Conservation (phyloP, 2,113 vertebrate species). For the Elephantulus edwardii region DNA sequence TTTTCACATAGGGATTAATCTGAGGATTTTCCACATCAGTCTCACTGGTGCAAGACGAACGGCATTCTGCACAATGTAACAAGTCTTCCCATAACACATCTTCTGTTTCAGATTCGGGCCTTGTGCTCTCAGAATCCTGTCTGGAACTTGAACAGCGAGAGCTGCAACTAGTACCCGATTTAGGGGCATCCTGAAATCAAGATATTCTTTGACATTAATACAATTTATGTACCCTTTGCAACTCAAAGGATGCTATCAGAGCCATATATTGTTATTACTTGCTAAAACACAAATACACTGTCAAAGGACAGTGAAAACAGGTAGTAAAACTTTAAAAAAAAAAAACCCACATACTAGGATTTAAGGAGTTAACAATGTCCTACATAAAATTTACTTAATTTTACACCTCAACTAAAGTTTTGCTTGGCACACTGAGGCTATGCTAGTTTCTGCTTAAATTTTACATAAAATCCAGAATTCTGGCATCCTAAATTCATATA, state of each 20-base stretch:
- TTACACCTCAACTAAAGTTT: constrained; percentile 29
- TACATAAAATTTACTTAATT: constrained; percentile 40
- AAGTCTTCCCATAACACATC: constrained; percentile 98
- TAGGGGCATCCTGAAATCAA: constrained; percentile 90
- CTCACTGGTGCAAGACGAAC: constrained; percentile 95
- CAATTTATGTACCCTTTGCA: constrained; percentile 46
- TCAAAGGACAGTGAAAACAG: constrained; percentile 40
- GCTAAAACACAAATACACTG: constrained; percentile 38
- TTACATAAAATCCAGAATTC: constrained; percentile 48
- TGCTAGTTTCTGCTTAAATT: constrained; percentile 34
- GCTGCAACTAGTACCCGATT: constrained; percentile 96
- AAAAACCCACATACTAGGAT: background rate
- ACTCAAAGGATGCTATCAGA: constrained; percentile 44
- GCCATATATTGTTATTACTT: constrained; percentile 47
- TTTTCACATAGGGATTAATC: constrained; percentile 89
- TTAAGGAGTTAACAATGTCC: constrained; percentile 52
- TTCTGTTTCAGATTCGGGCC: constrained; percentile 97
- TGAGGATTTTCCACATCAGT: constrained; percentile 93
- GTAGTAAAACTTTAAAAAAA: background rate
- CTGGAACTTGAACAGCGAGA: constrained; percentile 96
- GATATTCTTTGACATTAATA: constrained; percentile 74
- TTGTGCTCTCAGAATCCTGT: constrained; percentile 95
- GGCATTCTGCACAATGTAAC: constrained; percentile 96
- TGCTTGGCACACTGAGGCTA: background rate
- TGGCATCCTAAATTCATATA: background rate